Conservation (phyloP, 2,888 invertebrate species). For the Spodoptera picta region DNA sequence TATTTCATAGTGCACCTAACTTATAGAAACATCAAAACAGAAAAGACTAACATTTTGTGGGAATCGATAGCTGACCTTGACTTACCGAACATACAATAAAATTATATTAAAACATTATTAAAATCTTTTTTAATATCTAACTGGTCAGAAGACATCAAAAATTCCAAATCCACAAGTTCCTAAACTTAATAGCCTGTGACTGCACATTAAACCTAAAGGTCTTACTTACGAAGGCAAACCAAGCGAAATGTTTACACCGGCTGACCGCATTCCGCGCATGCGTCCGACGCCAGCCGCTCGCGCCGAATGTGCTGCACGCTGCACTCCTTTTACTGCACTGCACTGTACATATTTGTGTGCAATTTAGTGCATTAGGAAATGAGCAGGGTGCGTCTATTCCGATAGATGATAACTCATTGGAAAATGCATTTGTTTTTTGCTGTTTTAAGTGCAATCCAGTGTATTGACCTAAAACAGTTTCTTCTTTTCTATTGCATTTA, state of each 20-base stretch:
- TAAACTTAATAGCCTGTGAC: conserved; percentile 6
- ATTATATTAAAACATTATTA: too few relatives aligned
- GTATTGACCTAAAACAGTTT: neutral
- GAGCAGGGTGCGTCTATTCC: conserved; percentile 36
- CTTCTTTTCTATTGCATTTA: too few relatives aligned
- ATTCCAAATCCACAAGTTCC: conserved; percentile 2
- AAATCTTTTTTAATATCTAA: too few relatives aligned
- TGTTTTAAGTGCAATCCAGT: conserved; percentile 5
- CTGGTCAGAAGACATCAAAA: neutral
- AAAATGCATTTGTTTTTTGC: conserved; percentile 3
- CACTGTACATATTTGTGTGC: conserved; percentile 50
- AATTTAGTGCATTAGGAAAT: conserved; percentile 57
- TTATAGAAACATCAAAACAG: too few relatives aligned
- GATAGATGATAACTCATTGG: conserved; percentile 18
- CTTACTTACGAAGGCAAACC: conserved; percentile 44
- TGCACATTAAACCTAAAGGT: conserved; percentile 45
- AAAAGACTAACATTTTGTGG: too few relatives aligned
- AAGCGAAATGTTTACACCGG: conserved; percentile 62
- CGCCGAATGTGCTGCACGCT: conserved; percentile 49
- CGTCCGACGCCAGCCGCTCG: conserved; percentile 58
- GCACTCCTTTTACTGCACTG: conserved; percentile 54
- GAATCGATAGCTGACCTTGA: too few relatives aligned
- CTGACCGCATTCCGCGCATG: conserved; percentile 75
- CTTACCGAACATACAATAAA: too few relatives aligned
- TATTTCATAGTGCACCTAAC: too few relatives aligned